Evolutionary conservation across 2,888 invertebrate species (phyloP), one percentile per base, ranked within the genome.

Genomic region (Phengaris arion): DNA sequence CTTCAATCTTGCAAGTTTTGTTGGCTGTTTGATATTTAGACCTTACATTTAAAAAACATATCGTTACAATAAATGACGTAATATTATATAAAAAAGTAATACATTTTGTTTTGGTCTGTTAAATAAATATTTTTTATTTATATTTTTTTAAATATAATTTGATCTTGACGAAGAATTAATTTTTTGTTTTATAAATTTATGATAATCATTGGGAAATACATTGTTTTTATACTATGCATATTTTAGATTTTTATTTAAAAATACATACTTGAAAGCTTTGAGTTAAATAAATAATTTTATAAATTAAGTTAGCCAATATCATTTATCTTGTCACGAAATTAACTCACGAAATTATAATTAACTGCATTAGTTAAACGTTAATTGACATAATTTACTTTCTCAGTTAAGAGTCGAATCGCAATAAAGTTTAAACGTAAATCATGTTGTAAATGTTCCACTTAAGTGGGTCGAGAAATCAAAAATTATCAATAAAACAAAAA

Each of bases 381-480:
- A 79, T 79, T 77, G 68, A 59, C 75, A 72, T 45, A 77, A 74
- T 74, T 76, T 77, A 79, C 74, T 77, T 68, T 59, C 69, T 76
- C 75, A 68, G 74, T 74, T 74, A 76, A 77, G 76, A 78, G 72
- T 77, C 59, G 76, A 79, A 76, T 76, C 77, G 70, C 76, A 48
- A 46, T 68, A 64, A 77, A 77, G 74, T 77, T 70, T 70, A 9
- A 45, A 59, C 76, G 75, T 79, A 78, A 78, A 79, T 79, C 75
- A 74, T 59, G 59, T 73, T 10, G 64, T 73, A 74, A 74, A 72
- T 10, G 13, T 35, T 54, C 22, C 35, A 7, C 54, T 72, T 54
- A 72, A 12, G 35, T 15, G 35, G 72, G 22, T 72, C 54, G 22
- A 22, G 35, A 22, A 52, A 72, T 69, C 35, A 54, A 45, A 64